Evolutionary conservation across 2,797 vertebrate species (phyloP).

Genomic region (Anas flavirostris): DNA sequence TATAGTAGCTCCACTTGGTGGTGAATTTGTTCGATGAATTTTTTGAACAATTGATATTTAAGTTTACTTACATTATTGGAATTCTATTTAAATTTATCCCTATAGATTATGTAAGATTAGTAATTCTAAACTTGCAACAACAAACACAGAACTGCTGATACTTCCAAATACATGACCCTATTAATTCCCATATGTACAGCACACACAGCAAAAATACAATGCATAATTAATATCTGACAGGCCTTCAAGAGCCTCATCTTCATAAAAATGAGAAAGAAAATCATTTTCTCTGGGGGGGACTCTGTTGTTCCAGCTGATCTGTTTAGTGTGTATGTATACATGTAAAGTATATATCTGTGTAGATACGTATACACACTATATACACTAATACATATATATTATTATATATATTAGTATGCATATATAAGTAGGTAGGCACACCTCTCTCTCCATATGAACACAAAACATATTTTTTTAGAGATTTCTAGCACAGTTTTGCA

Average conservation of each 20-base stretch:
- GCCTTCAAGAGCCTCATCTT: background rate
- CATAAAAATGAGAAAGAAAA: background rate
- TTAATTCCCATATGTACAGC: background rate
- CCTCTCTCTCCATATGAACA: fast-evolving
- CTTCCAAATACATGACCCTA: background rate
- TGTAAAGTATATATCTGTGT: too few relatives aligned
- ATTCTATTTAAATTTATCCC: background rate
- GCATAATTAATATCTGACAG: background rate
- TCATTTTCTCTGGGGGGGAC: background rate
- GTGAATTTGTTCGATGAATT: background rate
- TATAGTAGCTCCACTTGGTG: background rate
- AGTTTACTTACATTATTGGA: background rate
- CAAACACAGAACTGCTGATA: background rate
- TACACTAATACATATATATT: background rate
- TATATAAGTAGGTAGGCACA: background rate
- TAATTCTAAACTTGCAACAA: background rate
- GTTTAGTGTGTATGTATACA: fast-evolving
- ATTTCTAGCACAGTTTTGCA: background rate
- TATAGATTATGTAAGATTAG: background rate
- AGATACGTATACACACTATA: too few relatives aligned
- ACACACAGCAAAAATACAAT: background rate
- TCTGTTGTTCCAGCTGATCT: background rate
- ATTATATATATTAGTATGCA: background rate
- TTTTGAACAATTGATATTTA: background rate
- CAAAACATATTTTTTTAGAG: background rate